Base-by-base conservation (phyloP, 2,113 vertebrate genomes). In the Oryctolagus cuniculus region DNA sequence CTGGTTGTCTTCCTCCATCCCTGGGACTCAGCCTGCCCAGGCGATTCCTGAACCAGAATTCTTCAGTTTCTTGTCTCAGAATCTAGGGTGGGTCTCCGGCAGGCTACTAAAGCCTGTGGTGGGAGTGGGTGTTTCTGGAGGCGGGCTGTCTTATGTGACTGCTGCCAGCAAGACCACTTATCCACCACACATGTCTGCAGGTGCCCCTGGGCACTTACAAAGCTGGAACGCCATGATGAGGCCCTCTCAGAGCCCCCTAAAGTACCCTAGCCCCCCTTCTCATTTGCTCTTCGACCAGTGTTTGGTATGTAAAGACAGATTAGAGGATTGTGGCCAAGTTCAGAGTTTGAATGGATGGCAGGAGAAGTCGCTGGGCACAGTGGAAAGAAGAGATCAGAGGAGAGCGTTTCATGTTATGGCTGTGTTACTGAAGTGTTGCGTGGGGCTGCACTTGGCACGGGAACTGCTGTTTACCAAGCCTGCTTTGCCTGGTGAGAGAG, bases 381-480 rank as follows among this genome's bases (percentile, higher is more conserved):
- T 25, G 78, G 66, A 31, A 58, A 69, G 85, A n/a, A 15, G n/a
- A n/a, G 73, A 17, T 36, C 8, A 0, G 16, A 61, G n/a, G 51
- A 17, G 27, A 10, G 73, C 24, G 44, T 22, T 5, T n/a, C 11
- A 0, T 8, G 10, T 29, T 51, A 7, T 4, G 31, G 69, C 74
- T 63, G 1, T 27, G 36, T 27, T 16, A 3, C 0, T 3, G 9
- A 5, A 21, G 8, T n/a, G 31, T 38, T 24, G 9, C 25, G 34
- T 10, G 1, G 44, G 12, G 63, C 38, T 5, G 5, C 36, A 27
- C 29, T 66, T 36, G 8, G 49, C 31, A 3, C 2, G 6, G 7
- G 3, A 13, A 2, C 16, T 15, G 4, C 13, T 49, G 19, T 6
- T 67, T 0, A 0, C 36, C 0, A 3, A n/a, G 1, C 0, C 6